These are phyloP conservation scores for Melanotaenia trifasciata DNA, from an alignment of 2,797 vertebrate species.

Conservation along the genomic window DNA sequence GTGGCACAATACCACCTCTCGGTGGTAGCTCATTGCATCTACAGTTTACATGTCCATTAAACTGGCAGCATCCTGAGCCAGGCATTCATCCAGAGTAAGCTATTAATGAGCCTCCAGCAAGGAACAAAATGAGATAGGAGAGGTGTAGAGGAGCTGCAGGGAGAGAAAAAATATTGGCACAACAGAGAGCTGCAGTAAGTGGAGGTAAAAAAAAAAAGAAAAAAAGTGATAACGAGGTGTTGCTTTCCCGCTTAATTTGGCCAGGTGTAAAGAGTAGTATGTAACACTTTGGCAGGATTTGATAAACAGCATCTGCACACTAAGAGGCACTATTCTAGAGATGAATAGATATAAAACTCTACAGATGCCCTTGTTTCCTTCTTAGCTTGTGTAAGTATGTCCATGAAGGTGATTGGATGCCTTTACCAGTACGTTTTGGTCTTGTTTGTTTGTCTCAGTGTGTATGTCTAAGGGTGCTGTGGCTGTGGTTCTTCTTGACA, in stretches of 20 bases:
- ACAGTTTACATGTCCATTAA: constrained; percentile 36
- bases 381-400: background rate
- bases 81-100: constrained; percentile 61
- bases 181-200: constrained; percentile 32
- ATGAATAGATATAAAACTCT: constrained; percentile 32
- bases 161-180: constrained; percentile 30
- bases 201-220: constrained; percentile 10
- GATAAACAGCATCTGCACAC: constrained; percentile 39
- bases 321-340: constrained; percentile 14
- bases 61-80: constrained; percentile 48
- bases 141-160: constrained; percentile 25
- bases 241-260: constrained; percentile 40
- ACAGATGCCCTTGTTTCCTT: constrained; percentile 5
- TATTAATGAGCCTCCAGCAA: constrained; percentile 63
- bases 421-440: background rate
- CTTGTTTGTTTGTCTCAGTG: background rate
- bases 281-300: constrained; percentile 51
- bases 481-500: constrained; percentile 42
- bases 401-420: background rate
- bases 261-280: constrained; percentile 30
- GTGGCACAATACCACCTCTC: constrained; percentile 44
- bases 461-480: background rate
- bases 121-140: constrained; percentile 50
- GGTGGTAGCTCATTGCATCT: constrained; percentile 32
- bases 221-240: constrained; percentile 53